Percentiles rank a stretch among this genome's conserved stretches.
Evolutionary conservation across 2,888 invertebrate genomes (phyloP).

Genomic region (Horisme vitalbata): DNA sequence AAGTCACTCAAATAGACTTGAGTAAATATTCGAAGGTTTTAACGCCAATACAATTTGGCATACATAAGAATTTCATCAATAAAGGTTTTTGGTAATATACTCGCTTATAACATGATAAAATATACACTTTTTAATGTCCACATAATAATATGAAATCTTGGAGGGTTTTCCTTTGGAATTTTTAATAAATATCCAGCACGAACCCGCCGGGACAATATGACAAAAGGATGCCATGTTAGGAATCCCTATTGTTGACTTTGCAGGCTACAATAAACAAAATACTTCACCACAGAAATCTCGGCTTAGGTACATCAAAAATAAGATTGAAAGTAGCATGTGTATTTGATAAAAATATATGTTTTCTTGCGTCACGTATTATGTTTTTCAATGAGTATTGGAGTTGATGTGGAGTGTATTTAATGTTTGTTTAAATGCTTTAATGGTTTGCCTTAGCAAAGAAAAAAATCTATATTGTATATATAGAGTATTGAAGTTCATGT

Average conservation of each 20-base stretch:
- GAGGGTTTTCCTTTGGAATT: constrained; percentile 52
- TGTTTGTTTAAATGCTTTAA: too few relatives aligned
- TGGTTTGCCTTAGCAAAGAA: too few relatives aligned
- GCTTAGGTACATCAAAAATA: not conserved
- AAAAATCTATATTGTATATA: too few relatives aligned
- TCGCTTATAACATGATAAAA: constrained; percentile 8
- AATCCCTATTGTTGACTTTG: constrained; percentile 60
- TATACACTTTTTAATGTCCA: constrained; percentile 35
- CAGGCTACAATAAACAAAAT: constrained; percentile 35
- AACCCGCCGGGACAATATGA: constrained; percentile 48
- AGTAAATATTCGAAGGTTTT: too few relatives aligned
- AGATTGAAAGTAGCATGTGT: constrained; percentile 5
- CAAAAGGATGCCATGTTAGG: constrained; percentile 54
- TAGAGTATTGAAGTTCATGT: too few relatives aligned
- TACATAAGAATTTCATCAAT: not conserved
- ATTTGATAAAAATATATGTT: constrained; percentile 5
- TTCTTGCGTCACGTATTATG: constrained; percentile 12
- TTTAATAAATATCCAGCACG: constrained; percentile 61
- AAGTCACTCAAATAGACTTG: too few relatives aligned
- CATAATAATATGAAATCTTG: constrained; percentile 37
- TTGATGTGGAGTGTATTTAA: too few relatives aligned
- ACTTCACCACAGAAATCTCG: constrained; percentile 4
- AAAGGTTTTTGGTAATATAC: not conserved
- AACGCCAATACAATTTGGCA: not conserved
- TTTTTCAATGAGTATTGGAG: constrained; percentile 14